These are phyloP conservation scores for Meriones unguiculatus DNA, from an alignment of 2,113 vertebrate species.

Conservation along the genomic window DNA sequence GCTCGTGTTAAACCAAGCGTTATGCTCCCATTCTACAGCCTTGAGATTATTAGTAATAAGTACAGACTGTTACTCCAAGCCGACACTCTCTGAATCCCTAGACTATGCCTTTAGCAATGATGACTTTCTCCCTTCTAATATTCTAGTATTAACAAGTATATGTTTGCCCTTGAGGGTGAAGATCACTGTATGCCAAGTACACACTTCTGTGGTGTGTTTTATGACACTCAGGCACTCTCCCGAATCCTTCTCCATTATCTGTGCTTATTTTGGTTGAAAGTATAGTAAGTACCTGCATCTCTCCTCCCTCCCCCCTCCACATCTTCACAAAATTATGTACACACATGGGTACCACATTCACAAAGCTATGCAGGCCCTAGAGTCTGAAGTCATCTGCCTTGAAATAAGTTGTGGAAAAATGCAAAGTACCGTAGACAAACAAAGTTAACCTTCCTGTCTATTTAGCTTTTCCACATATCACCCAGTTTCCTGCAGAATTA, in stretches of 20 bases:
- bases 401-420: constrained; percentile 13
- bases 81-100: not conserved
- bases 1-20: not conserved
- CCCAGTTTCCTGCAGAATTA: not conserved
- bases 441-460: not conserved
- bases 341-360: not conserved
- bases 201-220: not conserved
- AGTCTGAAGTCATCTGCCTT: not conserved
- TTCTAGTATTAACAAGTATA: not conserved
- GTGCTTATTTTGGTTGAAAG: not conserved
- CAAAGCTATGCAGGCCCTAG: not conserved
- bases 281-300: not conserved
- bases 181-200: not conserved
- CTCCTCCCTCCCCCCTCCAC: too few species aligned
- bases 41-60: not conserved
- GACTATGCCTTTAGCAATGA: not conserved
- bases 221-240: not conserved
- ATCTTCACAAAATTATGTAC: not conserved
- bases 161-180: not conserved
- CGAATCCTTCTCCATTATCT: not conserved
- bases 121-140: constrained; percentile 9
- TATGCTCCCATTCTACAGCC: not conserved
- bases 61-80: not conserved
- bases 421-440: not conserved
- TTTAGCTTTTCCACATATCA: not conserved